A percentile compares a stretch with the other conserved stretches of the same genome.
Conservation (phyloP, 2,888 invertebrate genomes). For the Venustoraphidia nigricollis region DNA sequence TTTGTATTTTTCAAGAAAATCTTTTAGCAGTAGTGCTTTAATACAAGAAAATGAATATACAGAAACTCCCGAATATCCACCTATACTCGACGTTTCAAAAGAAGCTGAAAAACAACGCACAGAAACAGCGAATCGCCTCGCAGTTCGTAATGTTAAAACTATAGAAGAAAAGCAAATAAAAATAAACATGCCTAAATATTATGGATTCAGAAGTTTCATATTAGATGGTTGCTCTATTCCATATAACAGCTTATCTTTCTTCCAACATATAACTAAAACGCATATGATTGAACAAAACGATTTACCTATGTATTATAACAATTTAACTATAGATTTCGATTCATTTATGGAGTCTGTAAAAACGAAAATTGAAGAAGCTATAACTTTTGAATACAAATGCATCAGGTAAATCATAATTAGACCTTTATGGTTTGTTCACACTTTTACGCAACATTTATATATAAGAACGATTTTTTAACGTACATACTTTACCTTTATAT, state of each 20-base stretch:
- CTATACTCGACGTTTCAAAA: conserved; percentile 42
- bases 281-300: conserved; percentile 41
- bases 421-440: not conserved
- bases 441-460: no score
- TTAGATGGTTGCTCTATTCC: conserved; percentile 42
- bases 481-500: no score
- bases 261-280: conserved; percentile 66
- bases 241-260: conserved; percentile 52
- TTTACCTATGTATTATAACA: conserved; percentile 43
- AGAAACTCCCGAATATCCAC: conserved; percentile 35
- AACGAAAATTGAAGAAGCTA: conserved; percentile 42
- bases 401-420: conserved; percentile 33
- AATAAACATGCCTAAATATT: conserved; percentile 67
- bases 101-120: conserved; percentile 32
- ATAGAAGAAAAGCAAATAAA: conserved; percentile 75
- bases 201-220: conserved; percentile 53
- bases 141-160: conserved; percentile 47
- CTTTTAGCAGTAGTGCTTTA: conserved; percentile 6
- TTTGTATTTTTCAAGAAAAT: conserved; percentile 1
- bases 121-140: conserved; percentile 33
- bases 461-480: no score
- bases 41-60: conserved; percentile 23
- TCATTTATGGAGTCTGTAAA: conserved; percentile 33
- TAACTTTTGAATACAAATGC: conserved; percentile 42
- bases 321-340: conserved; percentile 26